Conservation (phyloP, 2,888 invertebrate species). For the Piscicola geometra region DNA sequence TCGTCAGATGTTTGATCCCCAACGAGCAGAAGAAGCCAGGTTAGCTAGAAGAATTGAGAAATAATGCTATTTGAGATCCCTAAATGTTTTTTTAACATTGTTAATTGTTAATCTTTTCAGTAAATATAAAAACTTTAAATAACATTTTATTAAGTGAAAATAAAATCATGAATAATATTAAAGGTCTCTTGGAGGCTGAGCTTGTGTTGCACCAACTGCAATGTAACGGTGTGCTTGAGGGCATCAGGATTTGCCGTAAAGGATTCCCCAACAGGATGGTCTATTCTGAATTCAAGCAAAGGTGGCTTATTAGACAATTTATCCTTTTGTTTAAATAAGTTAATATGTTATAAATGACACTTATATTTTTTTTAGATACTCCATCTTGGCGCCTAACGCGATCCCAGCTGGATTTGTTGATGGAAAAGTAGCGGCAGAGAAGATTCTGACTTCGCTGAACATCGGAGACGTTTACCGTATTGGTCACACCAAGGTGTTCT, state of each 20-base stretch:
- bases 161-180: too few relatives aligned
- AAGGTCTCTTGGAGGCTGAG: slow-evolving; percentile 94
- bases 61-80: too few relatives aligned
- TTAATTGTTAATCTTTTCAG: neutral
- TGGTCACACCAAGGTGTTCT: slow-evolving; percentile 99
- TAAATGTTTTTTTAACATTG: too few relatives aligned
- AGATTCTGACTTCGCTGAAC: slow-evolving; percentile 60
- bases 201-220: slow-evolving; percentile 99
- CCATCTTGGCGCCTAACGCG: slow-evolving; percentile 93
- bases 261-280: slow-evolving; percentile 99
- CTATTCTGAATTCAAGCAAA: slow-evolving; percentile 98
- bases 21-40: slow-evolving; percentile 63
- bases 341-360: neutral
- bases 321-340: neutral
- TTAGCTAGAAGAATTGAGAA: slow-evolving; percentile 9
- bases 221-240: slow-evolving; percentile 99
- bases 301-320: slow-evolving; percentile 72
- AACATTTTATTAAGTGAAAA: neutral
- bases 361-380: slow-evolving; percentile 52
- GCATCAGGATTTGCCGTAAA: slow-evolving; percentile 98
- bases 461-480: slow-evolving; percentile 93
- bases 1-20: slow-evolving; percentile 99
- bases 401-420: slow-evolving; percentile 59
- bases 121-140: neutral
- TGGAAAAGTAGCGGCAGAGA: slow-evolving; percentile 66